Evolutionary conservation across 2,113 vertebrate genomes (phyloP), one percentile per base, ranked within the genome.

Genomic region (Apaloderma vittatum): DNA sequence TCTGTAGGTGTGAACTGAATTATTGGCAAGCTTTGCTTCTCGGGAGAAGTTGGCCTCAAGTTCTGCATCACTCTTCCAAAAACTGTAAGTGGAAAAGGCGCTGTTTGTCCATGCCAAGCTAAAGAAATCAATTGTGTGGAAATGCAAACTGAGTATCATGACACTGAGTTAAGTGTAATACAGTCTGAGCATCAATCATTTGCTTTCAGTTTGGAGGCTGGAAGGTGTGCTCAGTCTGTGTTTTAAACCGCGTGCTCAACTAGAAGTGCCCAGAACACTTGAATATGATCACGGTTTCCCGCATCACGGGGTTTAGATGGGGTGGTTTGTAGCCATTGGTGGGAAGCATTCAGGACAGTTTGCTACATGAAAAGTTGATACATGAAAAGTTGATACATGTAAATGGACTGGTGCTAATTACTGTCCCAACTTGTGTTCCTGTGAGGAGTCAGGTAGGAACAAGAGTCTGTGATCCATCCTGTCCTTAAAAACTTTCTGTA

Each of bases 121-220:
- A 0, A 55, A 40, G 68, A 52, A 89, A 67, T 86, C 52, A 29
- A 0, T 48, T 0, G 0, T 51, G 36, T 72, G 46, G 51, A 68
- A 96, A 49, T 9, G 57, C 36, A 49, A 27, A 57, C 11, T 0
- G 1, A 27, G 27, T 3, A 11, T 34, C 0, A 0, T 57, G 63
- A 14, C 12, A 7, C 19, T 24, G 74, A 20, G 12, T 55, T 40
- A 6, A 17, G 27, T 3, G 32, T 29, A 8, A 18, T 3, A 4
- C 21, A 43, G 2, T 7, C 63, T 58, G 46, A 57, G 24, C 23
- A 43, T 40, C 11, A 0, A 37, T 58, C 3, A 0, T 12, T 40
- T 78, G 24, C 30, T 32, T n/a, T 48, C 52, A 8, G 29, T 40
- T 85, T 61, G 59, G 90, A 68, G 45, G 37, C 34, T 65, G 27